Evolutionary conservation across 2,888 invertebrate genomes (phyloP), one percentile per base, ranked within the genome.

Genomic region (Mesochorus sp.): DNA sequence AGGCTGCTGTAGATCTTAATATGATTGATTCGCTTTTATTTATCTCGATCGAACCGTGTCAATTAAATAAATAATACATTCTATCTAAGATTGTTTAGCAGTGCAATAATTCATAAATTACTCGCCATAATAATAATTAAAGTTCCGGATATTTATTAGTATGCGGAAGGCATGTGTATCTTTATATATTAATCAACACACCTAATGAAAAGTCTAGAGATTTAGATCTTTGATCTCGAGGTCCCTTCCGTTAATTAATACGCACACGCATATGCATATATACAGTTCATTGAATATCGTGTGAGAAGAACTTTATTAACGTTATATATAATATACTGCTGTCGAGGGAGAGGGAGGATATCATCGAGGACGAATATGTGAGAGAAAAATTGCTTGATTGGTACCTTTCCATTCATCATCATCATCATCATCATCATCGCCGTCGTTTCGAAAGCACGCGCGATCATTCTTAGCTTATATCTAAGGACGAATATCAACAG

Each of bases 171-270:
- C n/a, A n/a, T n/a, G n/a, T n/a, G n/a, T n/a, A n/a, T n/a, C n/a
- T n/a, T n/a, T n/a, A n/a, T n/a, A n/a, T 12, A 21, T 4, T 8
- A 19, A n/a, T 14, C 34, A 57, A 12, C 26, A 57, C 14, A 55
- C 44, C 34, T 24, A 53, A 24, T 21, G 44, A 8, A n/a, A n/a
- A 47, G 12, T 57, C 31, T 57, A 34, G 55, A 57, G 31, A 68
- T 68, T 57, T 47, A 34, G 21, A 10, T 47, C 31, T 39, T 34
- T 31, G 57, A 68, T 68, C 44, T 31, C 68, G 47, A 68, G 68
- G 68, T 68, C 68, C 31, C 26, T 57, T 68, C 68, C 57, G 68
- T 26, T 21, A 68, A 57, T 47, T 21, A 21, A 19, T 28, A 67
- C 26, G 21, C 39, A 37, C 21, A 39, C 12, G 2, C 17, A 24